Evolutionary conservation across 30 jellyfish, hydroid and myxozoan species (phyloP).

Genomic region (Turritopsis rubra): DNA sequence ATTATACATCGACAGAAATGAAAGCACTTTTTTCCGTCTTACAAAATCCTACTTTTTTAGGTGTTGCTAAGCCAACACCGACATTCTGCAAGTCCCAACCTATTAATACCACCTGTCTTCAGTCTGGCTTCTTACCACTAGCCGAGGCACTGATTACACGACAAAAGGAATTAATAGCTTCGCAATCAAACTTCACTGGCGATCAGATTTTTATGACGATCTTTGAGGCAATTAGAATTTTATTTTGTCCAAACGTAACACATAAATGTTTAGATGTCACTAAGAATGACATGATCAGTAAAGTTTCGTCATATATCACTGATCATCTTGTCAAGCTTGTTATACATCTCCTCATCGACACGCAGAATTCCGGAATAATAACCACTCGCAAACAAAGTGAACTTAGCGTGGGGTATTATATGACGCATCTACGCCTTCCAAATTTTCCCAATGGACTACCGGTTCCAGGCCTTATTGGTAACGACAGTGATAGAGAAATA

Average conservation of each 20-base stretch:
- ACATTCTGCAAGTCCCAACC: constrained; percentile 39
- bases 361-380: constrained; percentile 43
- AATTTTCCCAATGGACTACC: constrained; percentile 46
- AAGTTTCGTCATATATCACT: constrained; percentile 33
- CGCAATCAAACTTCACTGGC: neutral
- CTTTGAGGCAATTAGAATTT: constrained; percentile 4
- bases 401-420: constrained; percentile 38
- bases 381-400: constrained; percentile 45
- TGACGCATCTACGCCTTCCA: constrained; percentile 34
- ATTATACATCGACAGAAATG: constrained; percentile 44
- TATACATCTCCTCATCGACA: constrained; percentile 33
- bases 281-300: constrained; percentile 1
- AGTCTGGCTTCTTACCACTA: neutral
- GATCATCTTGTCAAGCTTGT: constrained; percentile 43
- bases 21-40: constrained; percentile 31
- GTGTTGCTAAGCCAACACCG: constrained; percentile 35
- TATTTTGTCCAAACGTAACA: constrained; percentile 40
- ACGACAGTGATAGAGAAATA: constrained; percentile 14
- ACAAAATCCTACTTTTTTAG: constrained; percentile 34
- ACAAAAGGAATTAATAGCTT: neutral
- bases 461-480: constrained; percentile 23
- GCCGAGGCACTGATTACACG: neutral
- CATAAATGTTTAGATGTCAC: constrained; percentile 9
- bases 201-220: neutral
- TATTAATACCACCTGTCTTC: neutral